Evolutionary conservation across 1,140 invertebrate species (phyloP).

Genomic region (Pogonus chalceus): DNA sequence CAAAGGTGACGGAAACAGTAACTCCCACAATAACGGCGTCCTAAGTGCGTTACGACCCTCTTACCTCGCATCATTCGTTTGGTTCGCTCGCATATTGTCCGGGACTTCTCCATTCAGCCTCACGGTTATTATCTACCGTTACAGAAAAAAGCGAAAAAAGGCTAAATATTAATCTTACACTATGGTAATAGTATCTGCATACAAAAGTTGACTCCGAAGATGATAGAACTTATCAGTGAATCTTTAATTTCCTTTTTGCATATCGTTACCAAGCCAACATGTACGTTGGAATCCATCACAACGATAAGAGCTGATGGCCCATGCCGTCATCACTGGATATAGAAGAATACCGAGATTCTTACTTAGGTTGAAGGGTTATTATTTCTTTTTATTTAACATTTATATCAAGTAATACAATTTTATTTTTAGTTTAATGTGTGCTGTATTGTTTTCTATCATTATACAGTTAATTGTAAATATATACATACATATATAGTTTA

Average conservation of each 20-base stretch:
- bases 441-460: too few species aligned
- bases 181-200: constrained; percentile 2
- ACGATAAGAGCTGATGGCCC: constrained; percentile 30
- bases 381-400: too few species aligned
- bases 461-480: too few species aligned
- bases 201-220: constrained; percentile 1
- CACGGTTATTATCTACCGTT: neutral
- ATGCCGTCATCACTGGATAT: constrained; percentile 16
- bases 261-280: constrained; percentile 30
- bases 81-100: neutral
- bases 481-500: too few species aligned
- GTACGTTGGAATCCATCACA: constrained; percentile 30
- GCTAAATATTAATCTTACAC: constrained; percentile 5
- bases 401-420: too few species aligned
- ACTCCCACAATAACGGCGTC: neutral
- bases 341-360: neutral
- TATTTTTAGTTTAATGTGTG: too few species aligned
- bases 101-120: neutral
- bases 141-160: neutral
- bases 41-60: neutral
- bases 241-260: constrained; percentile 36
- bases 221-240: constrained; percentile 26
- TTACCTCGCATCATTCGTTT: neutral
- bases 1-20: neutral
- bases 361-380: neutral